phyloP scores from a whole-genome alignment of 2,888 invertebrate genomes.

The Agrotis ipsilon region DNA sequence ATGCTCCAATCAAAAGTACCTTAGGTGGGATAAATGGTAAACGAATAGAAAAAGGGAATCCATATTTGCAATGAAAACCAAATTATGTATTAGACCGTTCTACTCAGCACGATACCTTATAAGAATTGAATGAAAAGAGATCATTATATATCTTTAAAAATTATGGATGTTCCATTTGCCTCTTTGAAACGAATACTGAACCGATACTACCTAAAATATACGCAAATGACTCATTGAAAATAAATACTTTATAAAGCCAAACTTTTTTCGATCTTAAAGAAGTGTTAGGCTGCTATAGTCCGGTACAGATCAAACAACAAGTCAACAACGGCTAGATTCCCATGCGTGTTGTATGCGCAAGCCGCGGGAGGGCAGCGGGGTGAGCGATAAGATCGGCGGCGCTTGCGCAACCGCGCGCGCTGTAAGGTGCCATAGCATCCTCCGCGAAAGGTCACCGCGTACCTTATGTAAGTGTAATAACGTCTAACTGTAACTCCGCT shows the following conservation, averaged over 20 bases:
- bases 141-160: too few species aligned
- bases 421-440: constrained; percentile 83
- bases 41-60: not conserved
- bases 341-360: constrained; percentile 56
- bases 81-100: not conserved
- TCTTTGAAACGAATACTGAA: too few species aligned
- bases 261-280: not conserved
- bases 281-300: constrained; percentile 16
- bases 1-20: not conserved
- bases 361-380: constrained; percentile 67
- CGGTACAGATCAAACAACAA: constrained; percentile 48
- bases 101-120: too few species aligned
- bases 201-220: too few species aligned
- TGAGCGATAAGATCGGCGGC: constrained; percentile 78
- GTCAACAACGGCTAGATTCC: constrained; percentile 30
- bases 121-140: too few species aligned
- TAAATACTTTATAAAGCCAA: too few species aligned
- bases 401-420: constrained; percentile 76
- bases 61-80: not conserved
- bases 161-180: too few species aligned
- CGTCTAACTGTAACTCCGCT: constrained; percentile 62
- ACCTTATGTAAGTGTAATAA: constrained; percentile 76
- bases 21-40: not conserved
- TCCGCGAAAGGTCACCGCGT: constrained; percentile 84
- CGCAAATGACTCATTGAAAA: too few species aligned